These are phyloP conservation scores for Oceanodroma tethys DNA, from an alignment of 2,113 vertebrate genomes.

Conservation along the genomic window DNA sequence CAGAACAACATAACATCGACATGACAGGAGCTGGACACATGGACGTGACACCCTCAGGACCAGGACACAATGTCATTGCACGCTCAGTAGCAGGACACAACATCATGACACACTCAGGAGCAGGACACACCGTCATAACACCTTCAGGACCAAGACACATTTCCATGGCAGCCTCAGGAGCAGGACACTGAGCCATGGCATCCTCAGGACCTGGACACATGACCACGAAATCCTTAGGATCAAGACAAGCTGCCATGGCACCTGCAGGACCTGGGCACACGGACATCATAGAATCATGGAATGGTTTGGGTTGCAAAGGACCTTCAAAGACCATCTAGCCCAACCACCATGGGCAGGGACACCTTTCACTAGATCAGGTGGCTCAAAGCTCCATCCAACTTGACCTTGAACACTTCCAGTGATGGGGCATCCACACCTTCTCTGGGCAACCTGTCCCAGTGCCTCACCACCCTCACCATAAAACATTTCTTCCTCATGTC, in stretches of 20 bases:
- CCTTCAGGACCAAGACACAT: background rate
- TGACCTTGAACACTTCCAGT: background rate
- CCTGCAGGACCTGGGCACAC: background rate
- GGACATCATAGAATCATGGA: background rate
- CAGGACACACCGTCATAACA: background rate
- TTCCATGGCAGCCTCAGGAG: background rate
- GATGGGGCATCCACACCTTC: background rate
- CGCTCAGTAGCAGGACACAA: too few species aligned
- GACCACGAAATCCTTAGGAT: background rate
- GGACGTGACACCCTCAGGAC: background rate
- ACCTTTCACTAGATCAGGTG: too few species aligned
- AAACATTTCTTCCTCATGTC: too few species aligned
- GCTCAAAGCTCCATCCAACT: too few species aligned
- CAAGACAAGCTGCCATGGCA: background rate
- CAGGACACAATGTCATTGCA: too few species aligned
- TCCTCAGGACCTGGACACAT: background rate
- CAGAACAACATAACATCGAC: background rate
- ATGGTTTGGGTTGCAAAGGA: background rate
- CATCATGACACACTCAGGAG: background rate
- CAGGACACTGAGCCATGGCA: background rate
- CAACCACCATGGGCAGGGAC: too few species aligned
- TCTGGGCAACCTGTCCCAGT: too few species aligned
- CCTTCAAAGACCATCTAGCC: too few species aligned
- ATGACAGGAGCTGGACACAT: too few species aligned
- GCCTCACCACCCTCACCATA: too few species aligned